Base-by-base conservation (phyloP, 2,888 invertebrate species). In the Erebia palarica region DNA sequence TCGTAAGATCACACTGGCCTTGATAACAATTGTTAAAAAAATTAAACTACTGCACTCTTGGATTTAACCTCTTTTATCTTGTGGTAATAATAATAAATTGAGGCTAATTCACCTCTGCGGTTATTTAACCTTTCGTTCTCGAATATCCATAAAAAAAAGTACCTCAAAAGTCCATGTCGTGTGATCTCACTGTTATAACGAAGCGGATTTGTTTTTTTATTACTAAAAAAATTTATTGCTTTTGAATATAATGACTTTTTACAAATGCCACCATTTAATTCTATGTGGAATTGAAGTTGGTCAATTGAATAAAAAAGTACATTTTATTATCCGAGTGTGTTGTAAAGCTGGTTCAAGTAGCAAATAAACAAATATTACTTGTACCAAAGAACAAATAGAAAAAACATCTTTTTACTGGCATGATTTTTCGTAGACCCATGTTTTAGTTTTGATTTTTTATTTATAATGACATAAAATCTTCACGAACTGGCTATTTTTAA, bases 401-500 rank as follows among this genome's bases (percentile, higher is more conserved):
- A 47, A 49, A 44, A 3, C 47, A 16, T 61, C 44, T 61, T 7
- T 49, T 21, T 47, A n/a, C 61, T 49, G 61, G 61, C 61, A 47
- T 63, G 49, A 57, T 44, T 5, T 1, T 63, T 44, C 49, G 18
- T 49, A 60, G 60, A 42, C 60, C 44, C 59, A 59, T 42, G 10
- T 44, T 14, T 49, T 47, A 61, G 21, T 47, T 47, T 49, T 14
- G 11, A 59, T 67, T 51, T 13, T 53, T 27, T 27, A 47, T n/a
- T 27, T 53, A n/a, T 42, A 16, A 51, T 67, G 49, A 58, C 59
- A 36, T 47, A 49, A 44, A 10, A 10, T 21, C 11, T 66, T 53
- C 60, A 65, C 59, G 27, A 61, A 66, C 61, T 59, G 67, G 64
- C 65, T 68, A 65, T 57, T 65, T 73, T 63, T 72, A 73, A 77